Conservation (phyloP, 2,113 vertebrate genomes). For the Erpornis zantholeuca region DNA sequence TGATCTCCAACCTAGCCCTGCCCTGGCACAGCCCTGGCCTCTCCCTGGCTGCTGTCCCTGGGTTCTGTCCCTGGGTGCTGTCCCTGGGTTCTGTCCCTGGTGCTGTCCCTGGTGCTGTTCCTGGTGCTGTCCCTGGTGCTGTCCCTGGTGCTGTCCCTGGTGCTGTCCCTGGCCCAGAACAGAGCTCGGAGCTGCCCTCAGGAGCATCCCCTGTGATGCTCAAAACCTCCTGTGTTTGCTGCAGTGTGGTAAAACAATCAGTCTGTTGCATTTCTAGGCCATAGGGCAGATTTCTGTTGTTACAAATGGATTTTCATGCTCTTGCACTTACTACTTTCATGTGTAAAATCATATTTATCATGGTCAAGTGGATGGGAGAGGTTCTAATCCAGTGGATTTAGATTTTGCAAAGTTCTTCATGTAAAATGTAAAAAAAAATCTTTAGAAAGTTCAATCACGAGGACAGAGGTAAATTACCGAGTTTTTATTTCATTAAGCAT, state of each 20-base stretch:
- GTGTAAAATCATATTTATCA: background rate
- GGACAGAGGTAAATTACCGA: background rate
- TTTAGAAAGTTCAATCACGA: background rate
- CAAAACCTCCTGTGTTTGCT: background rate
- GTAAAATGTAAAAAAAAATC: too few relatives aligned
- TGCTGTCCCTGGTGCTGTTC: too few relatives aligned
- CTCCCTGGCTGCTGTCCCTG: background rate
- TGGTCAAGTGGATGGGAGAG: background rate
- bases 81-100: too few relatives aligned
- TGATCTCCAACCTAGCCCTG: rapidly evolving
- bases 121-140: too few relatives aligned
- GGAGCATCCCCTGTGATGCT: too few relatives aligned
- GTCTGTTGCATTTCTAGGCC: background rate
- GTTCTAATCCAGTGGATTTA: background rate
- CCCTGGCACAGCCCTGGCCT: background rate
- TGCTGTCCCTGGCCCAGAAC: background rate
- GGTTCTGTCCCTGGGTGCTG: too few relatives aligned
- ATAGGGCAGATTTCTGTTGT: background rate
- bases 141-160: too few relatives aligned
- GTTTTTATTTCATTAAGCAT: background rate
- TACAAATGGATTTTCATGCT: background rate
- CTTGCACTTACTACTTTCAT: background rate
- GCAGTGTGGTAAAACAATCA: background rate
- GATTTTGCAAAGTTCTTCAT: background rate
- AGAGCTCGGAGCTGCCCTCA: background rate